Percentiles rank a stretch among this genome's conserved stretches.
Conservation (phyloP, 2,888 invertebrate species). For the Callinectes sapidus region DNA sequence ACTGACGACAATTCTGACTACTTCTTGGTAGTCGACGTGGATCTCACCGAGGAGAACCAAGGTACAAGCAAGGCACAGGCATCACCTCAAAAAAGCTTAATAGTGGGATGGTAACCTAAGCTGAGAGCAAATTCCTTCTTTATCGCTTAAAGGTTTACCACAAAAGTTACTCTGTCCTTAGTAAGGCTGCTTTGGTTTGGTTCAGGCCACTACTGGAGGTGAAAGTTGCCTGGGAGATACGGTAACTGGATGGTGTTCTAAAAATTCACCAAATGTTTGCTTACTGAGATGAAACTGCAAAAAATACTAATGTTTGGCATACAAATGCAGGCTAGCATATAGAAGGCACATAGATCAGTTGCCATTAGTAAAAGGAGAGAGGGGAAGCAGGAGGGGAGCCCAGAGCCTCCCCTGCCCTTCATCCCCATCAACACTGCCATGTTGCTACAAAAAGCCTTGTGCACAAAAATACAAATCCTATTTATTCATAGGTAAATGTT, state of each 20-base stretch:
- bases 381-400: not conserved
- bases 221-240: constrained; percentile 55
- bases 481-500: constrained; percentile 42
- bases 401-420: not conserved
- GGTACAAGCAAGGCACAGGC: constrained; percentile 64
- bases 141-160: not conserved
- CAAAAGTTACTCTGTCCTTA: constrained; percentile 42
- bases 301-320: constrained; percentile 58
- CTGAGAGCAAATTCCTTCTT: not conserved
- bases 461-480: constrained; percentile 24
- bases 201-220: constrained; percentile 52
- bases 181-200: constrained; percentile 59
- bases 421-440: constrained; percentile 43
- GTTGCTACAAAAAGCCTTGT: constrained; percentile 54
- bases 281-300: constrained; percentile 34
- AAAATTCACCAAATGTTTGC: constrained; percentile 27
- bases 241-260: constrained; percentile 16
- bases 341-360: constrained; percentile 65
- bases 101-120: constrained; percentile 41
- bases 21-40: constrained; percentile 18
- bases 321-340: constrained; percentile 65
- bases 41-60: constrained; percentile 47
- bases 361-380: constrained; percentile 56
- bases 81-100: constrained; percentile 60
- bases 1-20: constrained; percentile 52